Base-by-base conservation (phyloP, 2,113 vertebrate species). In the Oreochromis tanganicae region DNA sequence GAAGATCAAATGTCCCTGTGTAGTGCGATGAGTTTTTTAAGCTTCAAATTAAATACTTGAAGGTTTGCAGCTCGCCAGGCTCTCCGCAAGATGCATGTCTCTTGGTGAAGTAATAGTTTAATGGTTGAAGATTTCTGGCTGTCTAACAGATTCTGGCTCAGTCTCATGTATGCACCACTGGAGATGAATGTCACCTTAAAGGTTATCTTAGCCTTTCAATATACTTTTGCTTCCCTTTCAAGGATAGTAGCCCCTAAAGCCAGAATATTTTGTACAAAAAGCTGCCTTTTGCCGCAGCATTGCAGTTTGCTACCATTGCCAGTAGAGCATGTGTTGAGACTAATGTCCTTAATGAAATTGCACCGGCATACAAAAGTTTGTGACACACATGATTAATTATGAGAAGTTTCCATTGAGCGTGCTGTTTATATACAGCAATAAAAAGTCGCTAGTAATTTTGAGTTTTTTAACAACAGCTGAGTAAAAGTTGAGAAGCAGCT, bases 301-400 rank as follows among this genome's bases (percentile, higher is more conserved):
- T 14, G 38, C 32, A 82, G n/a, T 61, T 80, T 86, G 34, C 78
- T 63, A 13, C 6, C 73, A 52, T 13, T 0, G 17, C 73, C 14
- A 71, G 10, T 12, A 71, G 61, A 73, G 54, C 24, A 9, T 79
- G 75, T 46, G 21, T 54, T 85, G n/a, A 80, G 52, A 87, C 79
- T 87, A 56, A 84, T 84, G 34, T 80, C 48, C 16, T 68, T 9
- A 79, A 46, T 85, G 24, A 34, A 57, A 17, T 71, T 54, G 41
- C 55, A n/a, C 55, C 34, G 63, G 63, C 17, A 11, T 8, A 13
- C 56, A 86, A 19, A 46, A 41, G 5, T 50, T 55, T 24, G 12
- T 59, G 80, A 66, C 54, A 73, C 14, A 54, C 9, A 27, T 27
- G 36, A 66, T 34, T 56, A 52, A 78, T 78, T 57, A 61, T 48